Conservation (phyloP, 2,113 vertebrate species). For the Heterotis niloticus region DNA sequence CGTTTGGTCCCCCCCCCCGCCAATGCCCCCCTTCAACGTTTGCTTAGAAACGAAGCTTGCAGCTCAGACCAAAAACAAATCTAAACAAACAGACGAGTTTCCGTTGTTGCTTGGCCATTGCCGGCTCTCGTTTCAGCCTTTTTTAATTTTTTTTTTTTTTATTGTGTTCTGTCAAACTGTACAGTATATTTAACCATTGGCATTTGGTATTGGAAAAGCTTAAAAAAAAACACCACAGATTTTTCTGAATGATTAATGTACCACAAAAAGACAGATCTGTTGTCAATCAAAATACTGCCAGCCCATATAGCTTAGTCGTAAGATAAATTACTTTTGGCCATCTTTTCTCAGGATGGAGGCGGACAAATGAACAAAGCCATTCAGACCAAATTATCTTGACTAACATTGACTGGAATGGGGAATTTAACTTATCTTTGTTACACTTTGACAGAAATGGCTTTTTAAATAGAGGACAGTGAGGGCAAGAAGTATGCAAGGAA, state of each 20-base stretch:
- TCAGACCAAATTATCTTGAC: conserved; percentile 45
- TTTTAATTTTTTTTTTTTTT: not conserved
- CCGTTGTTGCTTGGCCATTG: not conserved
- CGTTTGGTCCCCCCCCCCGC: not conserved
- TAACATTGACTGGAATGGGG: conserved; percentile 44
- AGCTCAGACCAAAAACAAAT: conserved; percentile 10
- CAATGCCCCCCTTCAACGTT: not conserved
- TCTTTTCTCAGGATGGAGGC: conserved; percentile 46
- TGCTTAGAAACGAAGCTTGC: not conserved
- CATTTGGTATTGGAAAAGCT: not conserved
- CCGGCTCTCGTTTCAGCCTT: not conserved
- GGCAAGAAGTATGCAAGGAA: conserved; percentile 49
- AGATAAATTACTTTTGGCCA: conserved; percentile 48
- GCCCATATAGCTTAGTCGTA: conserved; percentile 52
- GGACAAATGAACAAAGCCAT: conserved; percentile 37
- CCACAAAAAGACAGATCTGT: conserved; percentile 44
- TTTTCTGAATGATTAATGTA: not conserved
- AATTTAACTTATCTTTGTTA: conserved; percentile 31
- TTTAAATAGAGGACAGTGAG: conserved; percentile 41
- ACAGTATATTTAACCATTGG: not conserved
- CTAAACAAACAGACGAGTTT: conserved; percentile 6
- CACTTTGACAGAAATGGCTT: conserved; percentile 40
- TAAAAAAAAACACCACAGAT: not conserved
- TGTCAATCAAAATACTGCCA: conserved; percentile 54
- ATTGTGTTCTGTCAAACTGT: not conserved